Percentiles rank a stretch among this genome's conserved stretches.
Evolutionary conservation across 2,888 invertebrate genomes (phyloP).

Genomic region (Neoascia interrupta): DNA sequence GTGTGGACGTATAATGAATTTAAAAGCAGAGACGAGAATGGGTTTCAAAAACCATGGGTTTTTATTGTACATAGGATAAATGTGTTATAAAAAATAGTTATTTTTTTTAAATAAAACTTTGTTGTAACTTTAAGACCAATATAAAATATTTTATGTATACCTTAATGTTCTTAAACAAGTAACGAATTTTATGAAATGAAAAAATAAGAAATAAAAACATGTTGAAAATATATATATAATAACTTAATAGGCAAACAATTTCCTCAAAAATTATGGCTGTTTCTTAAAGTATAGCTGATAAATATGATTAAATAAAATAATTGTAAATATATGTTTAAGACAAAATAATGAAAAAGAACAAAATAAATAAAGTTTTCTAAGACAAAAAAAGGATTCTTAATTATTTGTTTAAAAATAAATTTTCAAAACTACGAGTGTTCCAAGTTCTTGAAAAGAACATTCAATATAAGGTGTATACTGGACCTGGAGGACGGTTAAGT

Average conservation of each 20-base stretch:
- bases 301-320: not conserved
- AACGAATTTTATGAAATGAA: conserved; percentile 1
- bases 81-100: not conserved
- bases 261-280: conserved; percentile 41
- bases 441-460: too few relatives aligned
- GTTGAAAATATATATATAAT: too few relatives aligned
- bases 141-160: not conserved
- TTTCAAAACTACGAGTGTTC: too few relatives aligned
- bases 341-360: conserved; percentile 4
- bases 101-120: not conserved
- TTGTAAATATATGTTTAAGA: not conserved
- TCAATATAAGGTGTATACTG: too few relatives aligned
- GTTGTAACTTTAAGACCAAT: conserved; percentile 20
- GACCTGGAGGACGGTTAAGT: too few relatives aligned
- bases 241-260: too few relatives aligned
- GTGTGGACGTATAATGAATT: conserved; percentile 40
- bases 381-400: too few relatives aligned
- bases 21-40: conserved; percentile 23
- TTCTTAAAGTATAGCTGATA: conserved; percentile 21
- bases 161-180: not conserved
- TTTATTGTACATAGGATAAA: not conserved
- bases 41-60: conserved; percentile 5
- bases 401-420: too few relatives aligned
- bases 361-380: conserved; percentile 26
- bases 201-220: too few relatives aligned